phyloP scores from a whole-genome alignment of 2,797 vertebrate species.

The Arctocebus calabarensis region DNA sequence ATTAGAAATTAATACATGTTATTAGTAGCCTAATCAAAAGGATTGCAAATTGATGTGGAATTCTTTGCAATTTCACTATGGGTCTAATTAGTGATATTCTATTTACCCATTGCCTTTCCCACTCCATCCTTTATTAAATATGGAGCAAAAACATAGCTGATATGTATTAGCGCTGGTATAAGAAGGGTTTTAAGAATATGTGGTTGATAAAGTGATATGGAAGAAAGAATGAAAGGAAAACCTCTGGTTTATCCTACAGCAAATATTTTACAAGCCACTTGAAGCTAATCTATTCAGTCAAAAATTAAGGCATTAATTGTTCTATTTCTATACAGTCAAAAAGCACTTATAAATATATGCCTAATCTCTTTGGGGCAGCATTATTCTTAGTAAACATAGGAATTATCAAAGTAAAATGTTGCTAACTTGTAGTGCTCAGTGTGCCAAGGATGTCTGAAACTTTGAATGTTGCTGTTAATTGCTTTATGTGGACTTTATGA shows the following conservation, averaged over 20 bases:
- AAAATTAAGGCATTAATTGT: not conserved
- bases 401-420: not conserved
- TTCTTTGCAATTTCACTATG: not conserved
- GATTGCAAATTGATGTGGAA: not conserved
- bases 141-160: not conserved
- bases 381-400: not conserved
- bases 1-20: slow-evolving; percentile 58
- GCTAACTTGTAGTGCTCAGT: not conserved
- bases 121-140: not conserved
- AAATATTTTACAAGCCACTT: not conserved
- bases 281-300: not conserved
- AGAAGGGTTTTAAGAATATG: not conserved
- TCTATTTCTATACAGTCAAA: not conserved
- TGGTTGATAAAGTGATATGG: not conserved
- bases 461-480: not conserved
- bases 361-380: not conserved
- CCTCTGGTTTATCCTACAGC: not conserved
- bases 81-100: not conserved
- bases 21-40: slow-evolving; percentile 29
- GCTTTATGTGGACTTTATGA: not conserved
- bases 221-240: not conserved
- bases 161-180: not conserved
- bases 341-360: not conserved
- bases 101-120: not conserved
- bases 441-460: not conserved